phyloP scores from a whole-genome alignment of 2,888 invertebrate species.

The Agrotis exclamationis region DNA sequence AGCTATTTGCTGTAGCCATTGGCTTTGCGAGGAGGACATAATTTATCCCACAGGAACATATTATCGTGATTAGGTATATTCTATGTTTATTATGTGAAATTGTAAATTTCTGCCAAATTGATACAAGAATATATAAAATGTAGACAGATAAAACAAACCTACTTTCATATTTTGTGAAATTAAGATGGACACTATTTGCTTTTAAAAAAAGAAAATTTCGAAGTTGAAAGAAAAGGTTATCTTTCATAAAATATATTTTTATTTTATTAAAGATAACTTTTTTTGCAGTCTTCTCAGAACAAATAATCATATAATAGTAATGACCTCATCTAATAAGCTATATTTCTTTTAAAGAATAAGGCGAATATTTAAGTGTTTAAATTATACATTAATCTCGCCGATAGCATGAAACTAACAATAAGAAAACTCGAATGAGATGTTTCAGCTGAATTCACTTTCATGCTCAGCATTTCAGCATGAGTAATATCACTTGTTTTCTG shows the following conservation, averaged over 20 bases:
- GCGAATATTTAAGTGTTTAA: slow-evolving; percentile 10
- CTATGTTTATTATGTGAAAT: too few relatives aligned
- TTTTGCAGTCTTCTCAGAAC: slow-evolving; percentile 1
- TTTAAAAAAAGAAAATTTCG: not conserved
- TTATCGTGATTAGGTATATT: too few relatives aligned
- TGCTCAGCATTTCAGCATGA: slow-evolving; percentile 11
- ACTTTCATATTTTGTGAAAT: not conserved
- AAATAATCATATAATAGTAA: not conserved
- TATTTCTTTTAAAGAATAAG: not conserved
- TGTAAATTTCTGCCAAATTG: too few relatives aligned
- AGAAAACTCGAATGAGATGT: slow-evolving; percentile 3
- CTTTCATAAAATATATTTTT: too few relatives aligned
- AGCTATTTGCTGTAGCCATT: not conserved
- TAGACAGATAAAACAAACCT: too few relatives aligned
- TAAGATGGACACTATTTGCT: not conserved
- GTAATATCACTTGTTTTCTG: slow-evolving; percentile 13
- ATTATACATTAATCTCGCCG: slow-evolving; percentile 9
- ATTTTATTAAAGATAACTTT: not conserved
- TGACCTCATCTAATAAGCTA: not conserved
- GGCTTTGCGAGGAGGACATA: not conserved
- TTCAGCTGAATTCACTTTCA: slow-evolving; percentile 15
- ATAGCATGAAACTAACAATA: slow-evolving; percentile 2
- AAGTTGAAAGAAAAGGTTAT: not conserved
- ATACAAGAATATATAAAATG: too few relatives aligned
- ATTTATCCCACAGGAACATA: too few relatives aligned